Evolutionary conservation across 1,140 invertebrate species (phyloP).

Genomic region (Octopus bimaculoides): DNA sequence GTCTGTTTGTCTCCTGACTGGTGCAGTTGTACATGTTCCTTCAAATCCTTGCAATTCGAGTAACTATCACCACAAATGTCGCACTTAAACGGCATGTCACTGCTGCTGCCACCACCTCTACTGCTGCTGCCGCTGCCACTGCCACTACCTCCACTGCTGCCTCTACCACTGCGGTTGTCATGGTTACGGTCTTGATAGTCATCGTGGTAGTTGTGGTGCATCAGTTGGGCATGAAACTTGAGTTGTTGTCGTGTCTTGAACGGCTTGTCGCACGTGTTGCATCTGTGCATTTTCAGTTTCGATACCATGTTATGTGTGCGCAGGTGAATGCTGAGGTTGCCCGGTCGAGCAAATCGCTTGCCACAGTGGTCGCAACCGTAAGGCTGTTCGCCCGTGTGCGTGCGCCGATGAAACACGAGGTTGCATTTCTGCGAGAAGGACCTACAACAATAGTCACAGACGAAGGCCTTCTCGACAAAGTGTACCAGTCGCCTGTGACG

Average conservation of each 20-base stretch:
- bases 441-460: conserved; percentile 32
- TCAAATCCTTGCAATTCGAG: not conserved
- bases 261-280: not conserved
- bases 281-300: not conserved
- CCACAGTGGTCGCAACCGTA: conserved; percentile 30
- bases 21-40: not conserved
- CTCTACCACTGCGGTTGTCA: no score
- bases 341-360: conserved; percentile 14
- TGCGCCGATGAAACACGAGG: conserved; percentile 27
- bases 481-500: not conserved
- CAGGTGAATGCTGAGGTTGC: not conserved
- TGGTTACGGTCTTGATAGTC: no score
- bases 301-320: not conserved
- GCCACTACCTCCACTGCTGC: no score
- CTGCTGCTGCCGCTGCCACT: no score
- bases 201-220: no score
- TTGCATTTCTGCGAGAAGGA: conserved; percentile 34
- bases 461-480: conserved; percentile 13
- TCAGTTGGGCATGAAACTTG: not conserved
- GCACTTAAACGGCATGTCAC: not conserved
- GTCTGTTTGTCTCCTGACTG: not conserved
- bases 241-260: not conserved
- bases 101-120: no score
- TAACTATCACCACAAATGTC: not conserved
- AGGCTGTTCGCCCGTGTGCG: conserved; percentile 40